phyloP scores from a whole-genome alignment of 2,113 vertebrate genomes.

The Prionailurus bengalensis region DNA sequence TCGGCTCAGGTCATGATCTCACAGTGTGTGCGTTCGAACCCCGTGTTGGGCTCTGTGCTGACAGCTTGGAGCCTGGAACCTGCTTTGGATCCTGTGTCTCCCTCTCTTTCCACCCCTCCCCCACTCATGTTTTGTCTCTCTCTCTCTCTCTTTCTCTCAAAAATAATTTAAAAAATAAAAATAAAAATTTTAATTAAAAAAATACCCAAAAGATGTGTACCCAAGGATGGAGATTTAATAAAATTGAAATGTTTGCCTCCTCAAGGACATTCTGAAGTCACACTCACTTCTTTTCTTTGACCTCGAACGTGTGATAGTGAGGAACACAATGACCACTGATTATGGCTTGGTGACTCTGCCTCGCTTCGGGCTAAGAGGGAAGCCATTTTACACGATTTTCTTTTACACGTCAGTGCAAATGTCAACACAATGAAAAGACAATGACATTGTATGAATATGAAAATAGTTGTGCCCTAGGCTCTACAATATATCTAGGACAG shows the following conservation, averaged over 20 bases:
- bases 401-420: neutral
- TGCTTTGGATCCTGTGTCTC: too few species aligned
- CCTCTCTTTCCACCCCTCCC: too few species aligned
- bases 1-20: too few species aligned
- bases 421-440: neutral
- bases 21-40: too few species aligned
- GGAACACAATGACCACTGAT: neutral
- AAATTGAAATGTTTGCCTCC: neutral
- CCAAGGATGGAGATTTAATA: neutral
- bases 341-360: neutral
- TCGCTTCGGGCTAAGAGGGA: neutral
- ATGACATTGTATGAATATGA: neutral
- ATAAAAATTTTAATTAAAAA: too few species aligned
- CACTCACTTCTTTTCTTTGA: neutral
- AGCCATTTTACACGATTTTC: neutral
- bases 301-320: neutral
- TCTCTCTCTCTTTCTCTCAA: too few species aligned
- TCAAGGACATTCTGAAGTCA: neutral
- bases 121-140: too few species aligned
- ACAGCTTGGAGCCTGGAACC: too few species aligned
- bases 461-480: neutral
- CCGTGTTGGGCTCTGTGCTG: too few species aligned
- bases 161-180: too few species aligned
- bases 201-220: neutral
- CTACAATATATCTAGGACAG: too few species aligned